Evolutionary conservation across 1,140 invertebrate genomes (phyloP).

Genomic region (Neoseiulus cucumeris): DNA sequence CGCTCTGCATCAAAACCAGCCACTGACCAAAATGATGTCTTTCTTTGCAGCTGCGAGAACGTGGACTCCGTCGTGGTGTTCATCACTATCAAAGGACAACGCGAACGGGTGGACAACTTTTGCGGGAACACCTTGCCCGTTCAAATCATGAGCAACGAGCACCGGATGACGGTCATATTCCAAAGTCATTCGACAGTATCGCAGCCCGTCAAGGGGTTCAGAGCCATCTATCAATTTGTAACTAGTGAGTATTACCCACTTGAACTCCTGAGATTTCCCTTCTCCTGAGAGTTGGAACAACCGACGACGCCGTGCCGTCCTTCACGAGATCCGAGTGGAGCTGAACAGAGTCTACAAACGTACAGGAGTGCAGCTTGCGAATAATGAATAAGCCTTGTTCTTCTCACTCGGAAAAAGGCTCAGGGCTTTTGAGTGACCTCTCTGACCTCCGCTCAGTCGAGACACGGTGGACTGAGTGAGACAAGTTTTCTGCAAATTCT

Average conservation of each 20-base stretch:
- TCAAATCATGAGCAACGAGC: constrained; percentile 72
- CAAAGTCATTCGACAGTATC: constrained; percentile 41
- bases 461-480: no score
- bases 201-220: constrained; percentile 54
- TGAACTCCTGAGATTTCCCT: not conserved
- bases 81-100: constrained; percentile 50
- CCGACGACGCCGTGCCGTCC: no score
- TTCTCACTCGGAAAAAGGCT: no score
- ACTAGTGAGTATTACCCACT: constrained; percentile 47
- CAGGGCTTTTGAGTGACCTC: no score
- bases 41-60: constrained; percentile 45
- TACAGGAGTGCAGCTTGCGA: no score
- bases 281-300: no score
- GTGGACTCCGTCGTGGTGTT: constrained; percentile 53
- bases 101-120: constrained; percentile 57
- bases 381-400: no score
- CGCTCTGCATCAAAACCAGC: no score
- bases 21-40: not conserved
- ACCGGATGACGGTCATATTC: constrained; percentile 58
- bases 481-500: no score
- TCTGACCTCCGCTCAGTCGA: no score
- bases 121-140: constrained; percentile 54
- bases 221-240: constrained; percentile 61
- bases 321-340: no score
- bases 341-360: no score